phyloP scores from a whole-genome alignment of 2,113 vertebrate genomes.

The Egretta garzetta region DNA sequence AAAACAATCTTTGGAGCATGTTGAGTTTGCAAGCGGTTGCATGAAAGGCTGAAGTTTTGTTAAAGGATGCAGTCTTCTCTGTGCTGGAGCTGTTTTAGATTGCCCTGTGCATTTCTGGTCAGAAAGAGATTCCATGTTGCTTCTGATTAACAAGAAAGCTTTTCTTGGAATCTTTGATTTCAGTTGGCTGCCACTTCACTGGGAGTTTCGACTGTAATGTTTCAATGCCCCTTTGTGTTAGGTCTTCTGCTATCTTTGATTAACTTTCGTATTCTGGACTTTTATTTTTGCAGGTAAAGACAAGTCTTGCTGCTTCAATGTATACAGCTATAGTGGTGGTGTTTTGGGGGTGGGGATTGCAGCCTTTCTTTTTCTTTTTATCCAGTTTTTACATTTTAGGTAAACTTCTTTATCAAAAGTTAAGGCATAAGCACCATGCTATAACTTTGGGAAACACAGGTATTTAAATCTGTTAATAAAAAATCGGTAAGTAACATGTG shows the following conservation, averaged over 20 bases:
- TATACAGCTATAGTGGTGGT: neutral
- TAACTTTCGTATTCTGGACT: neutral
- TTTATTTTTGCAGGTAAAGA: neutral
- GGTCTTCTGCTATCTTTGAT: neutral
- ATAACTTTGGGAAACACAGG: neutral
- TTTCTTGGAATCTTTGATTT: slow-evolving; percentile 41
- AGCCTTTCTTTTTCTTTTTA: neutral
- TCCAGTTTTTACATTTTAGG: neutral
- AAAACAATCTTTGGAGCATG: neutral
- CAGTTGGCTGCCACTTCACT: slow-evolving; percentile 24
- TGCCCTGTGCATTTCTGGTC: neutral
- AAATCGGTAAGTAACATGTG: neutral
- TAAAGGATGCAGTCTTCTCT: neutral
- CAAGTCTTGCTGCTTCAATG: neutral
- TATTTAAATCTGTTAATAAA: neutral
- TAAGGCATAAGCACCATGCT: neutral
- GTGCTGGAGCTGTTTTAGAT: neutral
- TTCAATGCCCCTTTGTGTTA: slow-evolving; percentile 19
- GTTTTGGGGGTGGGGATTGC: neutral
- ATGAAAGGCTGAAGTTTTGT: neutral
- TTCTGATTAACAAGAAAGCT: neutral
- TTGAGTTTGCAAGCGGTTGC: neutral
- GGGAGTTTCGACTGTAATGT: neutral
- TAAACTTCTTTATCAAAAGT: neutral
- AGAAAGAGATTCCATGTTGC: neutral